A percentile compares a stretch with the other conserved stretches of the same genome.
Evolutionary conservation across 2,797 vertebrate species (phyloP).

Genomic region (Pachyuromys duprasi): DNA sequence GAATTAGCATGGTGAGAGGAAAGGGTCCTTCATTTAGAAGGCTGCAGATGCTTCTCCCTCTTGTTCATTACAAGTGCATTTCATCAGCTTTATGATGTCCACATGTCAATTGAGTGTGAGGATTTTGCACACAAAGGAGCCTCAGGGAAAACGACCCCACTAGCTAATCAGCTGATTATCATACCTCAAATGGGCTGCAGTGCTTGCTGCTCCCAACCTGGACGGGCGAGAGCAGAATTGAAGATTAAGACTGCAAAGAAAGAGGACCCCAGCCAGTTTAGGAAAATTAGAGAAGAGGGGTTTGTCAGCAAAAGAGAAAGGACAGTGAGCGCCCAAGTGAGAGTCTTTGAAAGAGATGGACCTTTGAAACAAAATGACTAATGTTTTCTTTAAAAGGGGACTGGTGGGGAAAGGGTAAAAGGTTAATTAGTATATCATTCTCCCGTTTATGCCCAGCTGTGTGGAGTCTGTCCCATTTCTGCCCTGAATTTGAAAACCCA

Average conservation of each 20-base stretch:
- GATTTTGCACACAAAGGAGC: slow-evolving; percentile 99
- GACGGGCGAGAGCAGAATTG: slow-evolving; percentile 89
- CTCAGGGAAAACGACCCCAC: slow-evolving; percentile 99
- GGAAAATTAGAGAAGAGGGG: slow-evolving; percentile 86
- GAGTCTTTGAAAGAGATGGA: slow-evolving; percentile 83
- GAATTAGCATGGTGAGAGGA: slow-evolving; percentile 99
- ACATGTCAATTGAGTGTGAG: slow-evolving; percentile 99
- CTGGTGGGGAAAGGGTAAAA: slow-evolving; percentile 82
- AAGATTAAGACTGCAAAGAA: slow-evolving; percentile 89
- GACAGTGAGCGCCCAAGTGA: slow-evolving; percentile 73
- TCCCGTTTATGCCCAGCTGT: slow-evolving; percentile 89
- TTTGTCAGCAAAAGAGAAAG: slow-evolving; percentile 85
- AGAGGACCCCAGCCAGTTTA: slow-evolving; percentile 86
- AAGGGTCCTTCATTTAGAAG: slow-evolving; percentile 96
- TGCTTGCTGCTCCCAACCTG: slow-evolving; percentile 89
- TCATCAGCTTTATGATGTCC: slow-evolving; percentile 99
- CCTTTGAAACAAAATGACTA: slow-evolving; percentile 82
- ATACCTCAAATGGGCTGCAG: slow-evolving; percentile 98
- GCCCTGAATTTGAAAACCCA: slow-evolving; percentile 81
- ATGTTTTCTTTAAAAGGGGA: slow-evolving; percentile 82
- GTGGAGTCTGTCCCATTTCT: slow-evolving; percentile 76
- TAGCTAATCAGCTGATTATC: slow-evolving; percentile 99
- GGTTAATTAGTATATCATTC: slow-evolving; percentile 90
- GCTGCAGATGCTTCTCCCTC: slow-evolving; percentile 99
- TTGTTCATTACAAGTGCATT: slow-evolving; percentile 99